Conservation (phyloP, 2,888 invertebrate species). For the Rotaria sp. region DNA sequence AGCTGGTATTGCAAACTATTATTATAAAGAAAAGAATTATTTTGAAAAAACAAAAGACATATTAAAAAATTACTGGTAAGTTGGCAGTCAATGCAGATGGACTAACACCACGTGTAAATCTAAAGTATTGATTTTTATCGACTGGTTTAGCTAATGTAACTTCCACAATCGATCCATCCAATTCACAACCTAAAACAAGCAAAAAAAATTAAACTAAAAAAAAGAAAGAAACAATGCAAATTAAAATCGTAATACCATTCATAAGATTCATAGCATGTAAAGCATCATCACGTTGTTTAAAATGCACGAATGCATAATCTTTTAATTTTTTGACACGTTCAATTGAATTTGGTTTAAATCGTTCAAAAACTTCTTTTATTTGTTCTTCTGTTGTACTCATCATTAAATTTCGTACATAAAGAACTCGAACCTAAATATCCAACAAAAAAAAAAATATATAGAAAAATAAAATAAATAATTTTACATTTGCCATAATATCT, state of each 20-base stretch:
- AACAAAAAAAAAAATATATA: neutral
- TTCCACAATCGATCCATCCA: constrained; percentile 55
- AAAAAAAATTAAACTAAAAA: neutral
- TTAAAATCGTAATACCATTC: constrained; percentile 47
- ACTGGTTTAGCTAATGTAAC: constrained; percentile 57
- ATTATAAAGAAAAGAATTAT: neutral
- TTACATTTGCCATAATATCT: constrained; percentile 63
- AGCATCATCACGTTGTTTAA: constrained; percentile 63
- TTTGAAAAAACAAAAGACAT: neutral
- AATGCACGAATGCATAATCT: constrained; percentile 72
- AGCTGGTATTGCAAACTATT: neutral
- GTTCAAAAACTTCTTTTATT: constrained; percentile 57
- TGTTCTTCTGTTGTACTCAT: constrained; percentile 59
- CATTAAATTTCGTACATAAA: constrained; percentile 68
- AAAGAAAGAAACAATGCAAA: too few relatives aligned
- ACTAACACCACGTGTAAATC: constrained; percentile 25
- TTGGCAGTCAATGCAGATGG: neutral
- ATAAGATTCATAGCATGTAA: constrained; percentile 48
- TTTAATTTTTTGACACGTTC: constrained; percentile 68
- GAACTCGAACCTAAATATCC: constrained; percentile 51
- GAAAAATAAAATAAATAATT: neutral
- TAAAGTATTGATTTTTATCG: constrained; percentile 46
- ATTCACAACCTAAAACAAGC: constrained; percentile 45
- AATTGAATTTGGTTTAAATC: constrained; percentile 50
- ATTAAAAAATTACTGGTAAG: neutral